phyloP scores from a whole-genome alignment of 2,797 vertebrate species.

The Neomorphus geoffroyi region DNA sequence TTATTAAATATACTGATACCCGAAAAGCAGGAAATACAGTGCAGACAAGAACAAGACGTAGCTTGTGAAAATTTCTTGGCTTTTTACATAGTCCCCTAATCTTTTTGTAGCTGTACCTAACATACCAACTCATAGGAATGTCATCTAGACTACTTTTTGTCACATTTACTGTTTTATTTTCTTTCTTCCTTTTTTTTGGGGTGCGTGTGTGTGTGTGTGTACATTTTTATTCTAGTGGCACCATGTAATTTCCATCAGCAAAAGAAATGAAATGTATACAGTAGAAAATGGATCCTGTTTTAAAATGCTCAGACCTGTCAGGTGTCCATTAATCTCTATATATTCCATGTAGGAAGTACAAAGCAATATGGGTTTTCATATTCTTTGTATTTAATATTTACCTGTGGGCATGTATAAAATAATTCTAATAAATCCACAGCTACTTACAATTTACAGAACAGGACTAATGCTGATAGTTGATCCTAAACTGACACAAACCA shows the following conservation, averaged over 20 bases:
- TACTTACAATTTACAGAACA: constrained; percentile 77
- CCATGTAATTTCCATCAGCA: constrained; percentile 55
- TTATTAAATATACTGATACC: background rate
- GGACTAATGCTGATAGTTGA: constrained; percentile 72
- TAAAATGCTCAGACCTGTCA: constrained; percentile 37
- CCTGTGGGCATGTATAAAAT: constrained; percentile 74
- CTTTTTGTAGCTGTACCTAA: background rate
- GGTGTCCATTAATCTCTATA: constrained; percentile 51
- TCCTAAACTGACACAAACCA: constrained; percentile 82
- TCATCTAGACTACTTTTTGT: constrained; percentile 14
- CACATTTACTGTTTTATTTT: background rate
- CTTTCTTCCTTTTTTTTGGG: background rate
- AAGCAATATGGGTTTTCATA: constrained; percentile 56
- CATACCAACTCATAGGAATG: background rate
- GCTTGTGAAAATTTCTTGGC: background rate
- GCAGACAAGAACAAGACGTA: background rate
- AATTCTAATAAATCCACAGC: constrained; percentile 71
- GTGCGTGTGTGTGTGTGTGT: no score
- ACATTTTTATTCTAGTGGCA: constrained; percentile 27
- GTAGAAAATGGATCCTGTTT: constrained; percentile 40
- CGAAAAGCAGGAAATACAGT: background rate
- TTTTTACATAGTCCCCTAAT: background rate
- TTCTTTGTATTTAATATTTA: constrained; percentile 76
- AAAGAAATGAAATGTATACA: constrained; percentile 45
- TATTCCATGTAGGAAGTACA: constrained; percentile 43